A percentile compares a stretch with the other conserved stretches of the same genome.
Evolutionary conservation across 2,113 vertebrate genomes (phyloP).

Genomic region (Thunnus maccoyii): DNA sequence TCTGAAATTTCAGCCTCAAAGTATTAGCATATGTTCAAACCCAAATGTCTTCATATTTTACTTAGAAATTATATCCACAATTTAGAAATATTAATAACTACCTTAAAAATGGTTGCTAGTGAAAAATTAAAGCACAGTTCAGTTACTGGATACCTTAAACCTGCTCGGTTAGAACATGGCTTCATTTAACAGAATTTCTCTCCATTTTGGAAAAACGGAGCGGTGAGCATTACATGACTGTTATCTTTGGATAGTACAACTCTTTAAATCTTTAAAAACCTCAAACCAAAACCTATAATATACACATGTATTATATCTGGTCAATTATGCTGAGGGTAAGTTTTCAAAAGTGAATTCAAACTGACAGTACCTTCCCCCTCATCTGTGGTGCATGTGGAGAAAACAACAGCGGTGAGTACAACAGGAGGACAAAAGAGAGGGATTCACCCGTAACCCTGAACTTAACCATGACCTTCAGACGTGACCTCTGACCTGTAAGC

Average conservation of each 20-base stretch:
- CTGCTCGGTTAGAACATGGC: not conserved
- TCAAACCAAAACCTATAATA: conserved; percentile 28
- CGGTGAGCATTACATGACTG: not conserved
- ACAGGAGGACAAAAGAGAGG: conserved; percentile 5
- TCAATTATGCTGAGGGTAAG: conserved; percentile 19
- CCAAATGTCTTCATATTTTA: conserved; percentile 38
- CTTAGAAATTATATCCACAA: conserved; percentile 31
- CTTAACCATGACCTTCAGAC: conserved; percentile 39
- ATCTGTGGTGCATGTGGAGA: conserved; percentile 75
- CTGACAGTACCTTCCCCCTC: conserved; percentile 58
- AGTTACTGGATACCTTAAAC: conserved; percentile 33
- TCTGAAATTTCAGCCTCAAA: conserved; percentile 45
- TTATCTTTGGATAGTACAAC: conserved; percentile 21
- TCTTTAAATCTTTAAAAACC: conserved; percentile 39
- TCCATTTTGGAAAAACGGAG: conserved; percentile 26
- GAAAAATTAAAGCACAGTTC: conserved; percentile 16
- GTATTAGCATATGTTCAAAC: conserved; percentile 52
- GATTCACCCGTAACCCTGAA: conserved; percentile 39
- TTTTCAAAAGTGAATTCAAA: conserved; percentile 34
- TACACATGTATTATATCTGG: conserved; percentile 15
- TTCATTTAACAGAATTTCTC: conserved; percentile 30
- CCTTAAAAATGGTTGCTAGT: conserved; percentile 33
- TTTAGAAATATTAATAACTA: conserved; percentile 37
- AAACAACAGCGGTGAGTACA: conserved; percentile 51
- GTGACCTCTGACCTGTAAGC: conserved; percentile 44